Percentiles rank a stretch among this genome's conserved stretches.
phyloP scores from a whole-genome alignment of 1,140 invertebrate genomes.

The Chionoecetes opilio region DNA sequence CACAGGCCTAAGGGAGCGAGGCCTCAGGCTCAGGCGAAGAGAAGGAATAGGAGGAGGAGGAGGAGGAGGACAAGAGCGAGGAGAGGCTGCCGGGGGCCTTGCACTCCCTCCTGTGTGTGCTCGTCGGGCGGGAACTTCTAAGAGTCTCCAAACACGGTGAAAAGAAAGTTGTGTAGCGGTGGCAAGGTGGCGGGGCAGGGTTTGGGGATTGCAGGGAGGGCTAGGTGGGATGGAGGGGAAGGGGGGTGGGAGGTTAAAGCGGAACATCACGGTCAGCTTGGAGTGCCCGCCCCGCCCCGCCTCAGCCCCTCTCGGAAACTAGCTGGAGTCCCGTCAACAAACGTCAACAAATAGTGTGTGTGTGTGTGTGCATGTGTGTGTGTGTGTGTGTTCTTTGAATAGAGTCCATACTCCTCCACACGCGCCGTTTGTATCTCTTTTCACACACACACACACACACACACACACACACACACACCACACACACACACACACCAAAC shows the following conservation, averaged over 20 bases:
- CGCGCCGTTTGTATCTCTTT: too few relatives aligned
- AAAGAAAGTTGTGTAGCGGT: not conserved
- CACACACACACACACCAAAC: not conserved
- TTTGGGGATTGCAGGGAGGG: not conserved
- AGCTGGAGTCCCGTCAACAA: not conserved
- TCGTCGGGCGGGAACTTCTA: not conserved
- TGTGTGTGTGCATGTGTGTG: slow-evolving; percentile 17
- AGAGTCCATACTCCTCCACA: not conserved
- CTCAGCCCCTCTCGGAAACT: not conserved
- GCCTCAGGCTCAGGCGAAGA: not conserved
- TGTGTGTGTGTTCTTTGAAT: slow-evolving; percentile 5
- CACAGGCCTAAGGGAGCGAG: not conserved
- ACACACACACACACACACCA: slow-evolving; percentile 12
- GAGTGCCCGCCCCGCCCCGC: not conserved
- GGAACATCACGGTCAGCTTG: not conserved
- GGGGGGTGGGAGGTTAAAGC: not conserved
- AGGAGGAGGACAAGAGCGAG: not conserved
- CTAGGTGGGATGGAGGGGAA: not conserved
- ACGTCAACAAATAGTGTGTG: slow-evolving; percentile 19
- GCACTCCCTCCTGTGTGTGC: not conserved
- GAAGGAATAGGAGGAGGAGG: not conserved
- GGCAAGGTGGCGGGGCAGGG: not conserved
- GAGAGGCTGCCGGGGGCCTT: not conserved
- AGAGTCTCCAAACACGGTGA: not conserved
- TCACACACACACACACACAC: not conserved